These are phyloP conservation scores for Varecia variegata DNA, from an alignment of 2,797 vertebrate genomes.

Conservation along the genomic window DNA sequence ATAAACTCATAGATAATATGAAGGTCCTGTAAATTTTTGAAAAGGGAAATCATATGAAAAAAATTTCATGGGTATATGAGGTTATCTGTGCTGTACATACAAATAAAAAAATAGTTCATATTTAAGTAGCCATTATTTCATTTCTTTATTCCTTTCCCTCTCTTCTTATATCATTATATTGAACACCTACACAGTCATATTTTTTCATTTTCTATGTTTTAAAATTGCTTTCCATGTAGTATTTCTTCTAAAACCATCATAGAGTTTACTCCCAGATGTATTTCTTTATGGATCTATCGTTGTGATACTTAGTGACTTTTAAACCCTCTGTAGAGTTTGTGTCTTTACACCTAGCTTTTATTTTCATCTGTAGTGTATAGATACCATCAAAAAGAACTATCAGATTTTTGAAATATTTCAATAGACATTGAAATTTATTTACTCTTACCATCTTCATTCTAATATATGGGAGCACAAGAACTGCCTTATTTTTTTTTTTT, in stretches of 20 bases:
- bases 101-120: not conserved
- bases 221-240: not conserved
- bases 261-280: not conserved
- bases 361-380: not conserved
- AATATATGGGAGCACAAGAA: not conserved
- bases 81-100: not conserved
- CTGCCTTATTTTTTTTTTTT: not conserved
- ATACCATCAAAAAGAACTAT: not conserved
- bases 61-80: not conserved
- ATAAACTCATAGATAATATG: not conserved
- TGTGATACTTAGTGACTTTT: not conserved
- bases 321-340: not conserved
- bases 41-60: not conserved
- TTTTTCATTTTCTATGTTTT: not conserved
- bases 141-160: not conserved
- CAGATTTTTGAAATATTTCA: not conserved
- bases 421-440: not conserved
- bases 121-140: not conserved
- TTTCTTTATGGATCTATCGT: not conserved
- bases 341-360: not conserved
- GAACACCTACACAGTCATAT: not conserved
- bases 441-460: not conserved
- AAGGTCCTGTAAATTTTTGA: not conserved
- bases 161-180: not conserved
- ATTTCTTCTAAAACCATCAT: not conserved